Evolutionary conservation across 2,888 invertebrate genomes (phyloP), one percentile per base, ranked within the genome.

Genomic region (Pseudococcus viburni): DNA sequence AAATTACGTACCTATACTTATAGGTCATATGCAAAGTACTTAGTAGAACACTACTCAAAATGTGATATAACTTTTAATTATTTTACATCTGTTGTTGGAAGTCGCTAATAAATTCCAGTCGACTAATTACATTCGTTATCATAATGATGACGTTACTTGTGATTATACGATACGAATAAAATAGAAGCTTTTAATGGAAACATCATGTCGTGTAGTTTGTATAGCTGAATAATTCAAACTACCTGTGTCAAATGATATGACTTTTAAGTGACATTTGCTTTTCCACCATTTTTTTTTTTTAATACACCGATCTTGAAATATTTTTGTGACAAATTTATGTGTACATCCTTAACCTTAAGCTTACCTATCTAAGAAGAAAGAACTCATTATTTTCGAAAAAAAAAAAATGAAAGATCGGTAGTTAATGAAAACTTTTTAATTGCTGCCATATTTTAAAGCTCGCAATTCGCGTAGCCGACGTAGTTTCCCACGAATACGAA

Each of bases 171-270:
- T 33, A 73, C 33, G 33, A 33, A 83, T 19, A 42, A 83, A 83
- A 83, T 19, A 83, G 17, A 19, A 83, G 17, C 46, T 83, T 83
- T 83, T 83, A 83, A 83, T 83, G 80, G 19, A 83, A 83, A 83
- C 19, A 83, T 83, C 19, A n/a, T 83, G 42, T 83, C 42, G 17
- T 33, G 6, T 33, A 73, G 73, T 73, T 73, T 39, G 33, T 17
- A 42, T 42, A 33, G 17, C 17, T 33, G 33, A 73, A 73, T 73
- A 33, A 33, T 73, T 73, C 15, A 26, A 73, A 33, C 33, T 73
- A 73, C n/a, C 33, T 9, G 5, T 15, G 33, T 33, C 4, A 5
- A 33, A 33, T 11, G 17, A 73, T 33, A 73, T 73, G 33, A 73
- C 33, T 73, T 17, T 17, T 7, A 68, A 26, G 26, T 68, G 68